phyloP scores from a whole-genome alignment of 2,888 invertebrate species.

The Beris chalybata region DNA sequence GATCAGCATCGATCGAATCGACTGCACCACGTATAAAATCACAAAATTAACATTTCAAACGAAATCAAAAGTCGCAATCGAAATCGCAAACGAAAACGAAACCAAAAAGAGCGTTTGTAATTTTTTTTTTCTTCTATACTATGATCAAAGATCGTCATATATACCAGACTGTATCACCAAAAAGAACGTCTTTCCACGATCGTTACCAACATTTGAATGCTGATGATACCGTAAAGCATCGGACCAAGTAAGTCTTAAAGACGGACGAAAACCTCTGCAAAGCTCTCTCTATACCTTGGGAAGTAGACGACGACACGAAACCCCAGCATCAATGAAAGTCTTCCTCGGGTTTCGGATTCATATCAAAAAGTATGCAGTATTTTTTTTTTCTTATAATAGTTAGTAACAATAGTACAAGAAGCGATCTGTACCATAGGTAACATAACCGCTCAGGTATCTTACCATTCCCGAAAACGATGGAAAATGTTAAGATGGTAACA shows the following conservation, averaged over 20 bases:
- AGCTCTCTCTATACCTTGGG: conserved; percentile 30
- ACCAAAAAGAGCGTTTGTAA: conserved; percentile 22
- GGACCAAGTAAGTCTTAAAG: conserved; percentile 44
- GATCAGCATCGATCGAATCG: conserved; percentile 24
- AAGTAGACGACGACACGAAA: conserved; percentile 21
- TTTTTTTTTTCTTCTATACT: conserved; percentile 13
- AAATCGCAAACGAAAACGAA: conserved; percentile 14
- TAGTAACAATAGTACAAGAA: too few relatives aligned
- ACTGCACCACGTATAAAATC: conserved; percentile 18
- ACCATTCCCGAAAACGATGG: too few relatives aligned
- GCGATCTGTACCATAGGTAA: too few relatives aligned
- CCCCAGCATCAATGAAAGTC: conserved; percentile 26
- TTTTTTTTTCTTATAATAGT: too few relatives aligned
- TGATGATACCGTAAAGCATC: conserved; percentile 53
- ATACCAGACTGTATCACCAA: conserved; percentile 22
- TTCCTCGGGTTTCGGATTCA: conserved; percentile 13
- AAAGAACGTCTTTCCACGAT: conserved; percentile 55
- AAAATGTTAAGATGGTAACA: too few relatives aligned
- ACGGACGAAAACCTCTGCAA: conserved; percentile 23
- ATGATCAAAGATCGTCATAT: conserved; percentile 26
- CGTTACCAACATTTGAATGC: conserved; percentile 58
- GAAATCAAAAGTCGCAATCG: conserved; percentile 29
- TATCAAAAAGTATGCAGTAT: too few relatives aligned
- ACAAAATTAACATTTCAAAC: conserved; percentile 30
- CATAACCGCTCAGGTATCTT: too few relatives aligned